Evolutionary conservation across 53 echinoderm and acorn worm genomes (phyloP).

Genomic region (Antedon mediterranea): DNA sequence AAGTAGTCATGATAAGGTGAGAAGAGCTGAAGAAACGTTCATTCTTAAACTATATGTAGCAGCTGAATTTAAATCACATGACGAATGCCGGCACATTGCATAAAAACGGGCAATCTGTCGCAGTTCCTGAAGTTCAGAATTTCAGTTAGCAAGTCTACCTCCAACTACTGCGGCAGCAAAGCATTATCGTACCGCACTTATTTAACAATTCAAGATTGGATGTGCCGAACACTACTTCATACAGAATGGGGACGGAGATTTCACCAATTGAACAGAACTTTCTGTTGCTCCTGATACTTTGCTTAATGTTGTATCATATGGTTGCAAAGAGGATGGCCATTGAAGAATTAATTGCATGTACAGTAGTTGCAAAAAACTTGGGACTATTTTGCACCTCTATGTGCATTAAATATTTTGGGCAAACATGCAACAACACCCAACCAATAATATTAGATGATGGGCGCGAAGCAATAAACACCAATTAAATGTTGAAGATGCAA

Average conservation of each 20-base stretch:
- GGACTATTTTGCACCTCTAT: background rate
- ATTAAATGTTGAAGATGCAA: no score
- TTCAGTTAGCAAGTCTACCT: conserved; percentile 23
- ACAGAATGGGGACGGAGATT: conserved; percentile 22
- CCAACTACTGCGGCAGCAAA: conserved; percentile 31
- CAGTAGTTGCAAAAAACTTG: background rate
- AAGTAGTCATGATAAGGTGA: conserved; percentile 15
- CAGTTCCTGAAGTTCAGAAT: conserved; percentile 20
- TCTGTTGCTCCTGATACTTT: background rate
- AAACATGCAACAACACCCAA: no score
- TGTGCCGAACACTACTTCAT: conserved; percentile 13
- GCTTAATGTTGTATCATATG: background rate
- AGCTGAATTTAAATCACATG: background rate
- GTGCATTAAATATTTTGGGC: background rate
- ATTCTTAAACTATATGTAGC: conserved; percentile 19
- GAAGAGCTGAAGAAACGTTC: conserved; percentile 14
- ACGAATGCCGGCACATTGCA: conserved; percentile 16
- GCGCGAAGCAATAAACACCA: no score
- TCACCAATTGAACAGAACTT: conserved; percentile 10
- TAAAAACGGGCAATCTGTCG: conserved; percentile 21
- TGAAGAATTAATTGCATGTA: background rate
- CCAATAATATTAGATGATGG: no score
- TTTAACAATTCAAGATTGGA: conserved; percentile 21
- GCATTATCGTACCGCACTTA: conserved; percentile 5
- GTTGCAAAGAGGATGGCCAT: background rate